A percentile compares a stretch with the other conserved stretches of the same genome.
phyloP scores from a whole-genome alignment of 2,797 vertebrate species.

The Phrynocephalus forsythii region DNA sequence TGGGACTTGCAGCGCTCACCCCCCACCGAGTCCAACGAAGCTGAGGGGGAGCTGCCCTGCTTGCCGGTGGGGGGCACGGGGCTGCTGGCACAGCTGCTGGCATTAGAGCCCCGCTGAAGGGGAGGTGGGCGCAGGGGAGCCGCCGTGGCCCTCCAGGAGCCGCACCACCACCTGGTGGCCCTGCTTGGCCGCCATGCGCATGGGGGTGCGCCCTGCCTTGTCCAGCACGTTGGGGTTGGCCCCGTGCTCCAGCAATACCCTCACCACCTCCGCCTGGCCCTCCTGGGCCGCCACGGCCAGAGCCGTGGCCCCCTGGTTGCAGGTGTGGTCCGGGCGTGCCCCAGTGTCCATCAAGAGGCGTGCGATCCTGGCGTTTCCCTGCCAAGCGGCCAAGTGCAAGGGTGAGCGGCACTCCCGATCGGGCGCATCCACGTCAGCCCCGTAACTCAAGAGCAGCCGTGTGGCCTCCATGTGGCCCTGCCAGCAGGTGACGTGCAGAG shows the following conservation, averaged over 20 bases:
- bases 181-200: constrained; percentile 81
- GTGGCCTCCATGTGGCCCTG: constrained; percentile 77
- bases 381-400: constrained; percentile 85
- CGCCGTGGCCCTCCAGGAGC: constrained; percentile 80
- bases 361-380: constrained; percentile 75
- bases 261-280: constrained; percentile 79
- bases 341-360: constrained; percentile 73
- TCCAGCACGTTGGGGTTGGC: constrained; percentile 81
- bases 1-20: constrained; percentile 64
- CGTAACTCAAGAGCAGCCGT: constrained; percentile 76
- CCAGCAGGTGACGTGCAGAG: constrained; percentile 85
- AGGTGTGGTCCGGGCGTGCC: constrained; percentile 77
- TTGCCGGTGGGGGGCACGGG: constrained; percentile 72
- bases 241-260: constrained; percentile 79
- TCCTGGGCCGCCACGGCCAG: constrained; percentile 85
- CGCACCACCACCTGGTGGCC: constrained; percentile 77
- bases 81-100: constrained; percentile 48
- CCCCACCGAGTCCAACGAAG: constrained; percentile 82
- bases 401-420: constrained; percentile 82
- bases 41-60: constrained; percentile 72
- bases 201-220: constrained; percentile 81
- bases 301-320: constrained; percentile 83
- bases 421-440: constrained; percentile 80
- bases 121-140: constrained; percentile 56
- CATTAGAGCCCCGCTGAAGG: background rate